Percentiles rank a stretch among this genome's conserved stretches.
Conservation (phyloP, 2,888 invertebrate species). For the Omphaloscelis lunosa region DNA sequence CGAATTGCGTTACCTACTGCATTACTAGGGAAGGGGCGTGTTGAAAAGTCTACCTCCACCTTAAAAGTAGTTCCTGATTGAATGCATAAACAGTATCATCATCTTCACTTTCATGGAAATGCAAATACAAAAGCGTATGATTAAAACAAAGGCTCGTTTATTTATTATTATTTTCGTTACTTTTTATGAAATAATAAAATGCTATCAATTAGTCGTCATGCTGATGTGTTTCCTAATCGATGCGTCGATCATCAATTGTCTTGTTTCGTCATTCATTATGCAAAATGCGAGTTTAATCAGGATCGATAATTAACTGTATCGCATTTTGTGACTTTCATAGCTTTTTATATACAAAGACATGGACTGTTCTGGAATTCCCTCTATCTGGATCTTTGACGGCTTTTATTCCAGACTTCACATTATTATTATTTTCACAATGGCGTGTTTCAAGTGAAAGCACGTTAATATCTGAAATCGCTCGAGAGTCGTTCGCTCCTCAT, state of each 20-base stretch:
- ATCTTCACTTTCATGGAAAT: conserved; percentile 39
- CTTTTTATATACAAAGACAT: not conserved
- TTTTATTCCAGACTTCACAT: conserved; percentile 43
- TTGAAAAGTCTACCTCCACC: conserved; percentile 19
- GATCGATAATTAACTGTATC: not conserved
- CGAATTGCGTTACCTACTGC: conserved; percentile 17
- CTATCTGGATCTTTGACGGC: not conserved
- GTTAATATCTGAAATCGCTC: conserved; percentile 56
- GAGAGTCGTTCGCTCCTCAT: conserved; percentile 66
- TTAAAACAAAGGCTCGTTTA: conserved; percentile 5
- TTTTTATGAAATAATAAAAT: conserved; percentile 7
- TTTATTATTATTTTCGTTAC: conserved; percentile 4
- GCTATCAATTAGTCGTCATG: conserved; percentile 13
- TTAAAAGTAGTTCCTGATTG: conserved; percentile 46
- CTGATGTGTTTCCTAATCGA: conserved; percentile 3
- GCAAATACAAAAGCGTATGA: not conserved
- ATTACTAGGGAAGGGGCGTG: conserved; percentile 8
- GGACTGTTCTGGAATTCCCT: not conserved
- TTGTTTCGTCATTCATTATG: conserved; percentile 1
- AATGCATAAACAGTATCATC: conserved; percentile 30
- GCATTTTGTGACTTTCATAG: not conserved
- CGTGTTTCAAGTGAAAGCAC: conserved; percentile 54
- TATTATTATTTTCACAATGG: conserved; percentile 46
- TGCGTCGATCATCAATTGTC: not conserved
- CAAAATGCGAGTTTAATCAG: not conserved